Base-by-base conservation (phyloP, 2,888 invertebrate species). In the Dolomedes plantarius region DNA sequence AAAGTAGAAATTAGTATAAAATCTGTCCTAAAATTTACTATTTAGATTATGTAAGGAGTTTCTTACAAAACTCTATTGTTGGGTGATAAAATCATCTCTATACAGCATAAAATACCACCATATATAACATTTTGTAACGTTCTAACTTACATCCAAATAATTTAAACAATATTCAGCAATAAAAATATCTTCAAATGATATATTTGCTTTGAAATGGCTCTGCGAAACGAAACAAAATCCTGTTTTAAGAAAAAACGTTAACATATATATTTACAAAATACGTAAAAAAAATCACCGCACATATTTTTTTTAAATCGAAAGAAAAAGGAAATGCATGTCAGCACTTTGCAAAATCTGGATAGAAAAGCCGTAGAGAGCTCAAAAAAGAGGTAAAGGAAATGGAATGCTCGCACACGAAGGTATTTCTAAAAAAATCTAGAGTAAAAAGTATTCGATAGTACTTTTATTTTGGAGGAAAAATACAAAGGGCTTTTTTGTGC, bases 181-280 rank as follows among this genome's bases (percentile, higher is more conserved):
- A 36, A 36, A 9, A 36, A 5, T 9, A 5, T 36, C n/a, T n/a
- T 7, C 36, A 9, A 46, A 13, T 46, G 6, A 46, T 46, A 16
- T 16, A 46, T 46, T 13, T 36, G 46, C 5, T 46, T 46, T 16
- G 9, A 16, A 46, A 46, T 11, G 36, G 11, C 36, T 7, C 5
- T 5, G 36, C 11, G 16, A 46, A 46, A 46, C 16, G 16, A 46
- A 46, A 46, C 13, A 46, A 46, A 46, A 46, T 46, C 16, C 7
- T 46, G 46, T 46, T 16, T 46, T 2, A 46, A 46, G 46, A 46
- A 46, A n/a, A 46, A 46, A 46, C 6, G 5, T 46, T 16, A 46
- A 46, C 46, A 46, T 46, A 46, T 46, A 46, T 46, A 46, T 46
- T 46, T 46, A 46, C 46, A 46, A 46, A 46, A 46, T 46, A 16